Percentiles rank a stretch among this genome's conserved stretches.
phyloP scores from a whole-genome alignment of 2,113 vertebrate species.

The Apteryx owenii region DNA sequence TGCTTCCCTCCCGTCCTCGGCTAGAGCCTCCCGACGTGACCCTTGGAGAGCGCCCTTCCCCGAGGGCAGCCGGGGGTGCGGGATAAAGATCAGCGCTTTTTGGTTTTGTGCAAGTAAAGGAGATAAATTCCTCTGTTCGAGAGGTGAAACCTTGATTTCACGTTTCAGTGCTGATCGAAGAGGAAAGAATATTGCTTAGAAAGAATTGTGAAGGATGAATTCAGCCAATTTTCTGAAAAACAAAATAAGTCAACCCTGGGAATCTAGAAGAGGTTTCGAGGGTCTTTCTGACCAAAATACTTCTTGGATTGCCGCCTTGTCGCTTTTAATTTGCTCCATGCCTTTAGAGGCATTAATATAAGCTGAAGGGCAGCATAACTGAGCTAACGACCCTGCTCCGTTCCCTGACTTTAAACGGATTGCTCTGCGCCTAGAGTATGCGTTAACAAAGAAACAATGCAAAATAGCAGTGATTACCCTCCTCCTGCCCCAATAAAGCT shows the following conservation, averaged over 20 bases:
- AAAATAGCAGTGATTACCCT: rapidly evolving
- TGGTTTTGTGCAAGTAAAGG: background rate
- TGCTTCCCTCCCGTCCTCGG: background rate
- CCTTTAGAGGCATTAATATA: background rate
- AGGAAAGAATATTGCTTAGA: background rate
- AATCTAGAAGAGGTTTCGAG: background rate
- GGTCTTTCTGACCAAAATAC: background rate
- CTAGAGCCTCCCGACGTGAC: background rate
- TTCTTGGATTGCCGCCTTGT: background rate
- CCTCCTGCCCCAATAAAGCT: background rate
- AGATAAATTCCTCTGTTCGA: background rate
- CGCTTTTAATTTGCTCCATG: background rate
- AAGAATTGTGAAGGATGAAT: too few species aligned
- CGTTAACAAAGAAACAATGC: background rate
- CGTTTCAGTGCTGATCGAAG: background rate
- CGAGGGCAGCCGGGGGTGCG: too few species aligned
- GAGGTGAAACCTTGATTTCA: background rate
- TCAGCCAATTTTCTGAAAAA: background rate
- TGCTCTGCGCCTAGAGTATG: background rate
- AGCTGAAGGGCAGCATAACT: background rate
- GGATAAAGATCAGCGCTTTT: background rate
- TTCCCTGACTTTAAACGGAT: background rate
- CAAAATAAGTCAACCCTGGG: background rate
- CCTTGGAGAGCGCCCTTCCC: too few species aligned
- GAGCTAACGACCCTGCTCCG: background rate